These are phyloP conservation scores for Meganola albula DNA, from an alignment of 2,888 invertebrate genomes.

Conservation along the genomic window DNA sequence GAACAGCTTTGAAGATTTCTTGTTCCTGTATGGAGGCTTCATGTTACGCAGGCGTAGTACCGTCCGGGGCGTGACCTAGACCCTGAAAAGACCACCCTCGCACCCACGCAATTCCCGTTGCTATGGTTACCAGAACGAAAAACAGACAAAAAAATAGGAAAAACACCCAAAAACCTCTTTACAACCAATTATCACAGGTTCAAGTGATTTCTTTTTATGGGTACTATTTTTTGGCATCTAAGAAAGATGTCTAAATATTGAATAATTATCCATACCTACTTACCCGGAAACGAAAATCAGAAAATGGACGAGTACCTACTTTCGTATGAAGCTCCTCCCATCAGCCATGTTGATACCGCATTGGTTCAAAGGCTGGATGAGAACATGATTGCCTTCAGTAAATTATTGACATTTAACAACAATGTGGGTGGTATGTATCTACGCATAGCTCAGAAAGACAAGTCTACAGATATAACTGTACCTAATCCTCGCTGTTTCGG, in stretches of 20 bases:
- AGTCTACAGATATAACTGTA: too few species aligned
- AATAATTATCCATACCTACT: too few species aligned
- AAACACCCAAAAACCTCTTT: constrained; percentile 6
- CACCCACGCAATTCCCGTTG: constrained; percentile 58
- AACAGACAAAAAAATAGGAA: constrained; percentile 32
- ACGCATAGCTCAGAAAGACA: too few species aligned
- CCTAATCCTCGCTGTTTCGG: too few species aligned
- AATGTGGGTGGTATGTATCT: too few species aligned
- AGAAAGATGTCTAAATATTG: too few species aligned
- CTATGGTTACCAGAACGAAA: constrained; percentile 51
- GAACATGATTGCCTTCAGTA: constrained; percentile 41
- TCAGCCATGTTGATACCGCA: constrained; percentile 41
- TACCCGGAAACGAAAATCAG: constrained; percentile 40
- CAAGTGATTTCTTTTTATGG: too few species aligned
- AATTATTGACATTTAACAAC: constrained; percentile 49
- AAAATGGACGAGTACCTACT: constrained; percentile 44
- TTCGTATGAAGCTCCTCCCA: constrained; percentile 60
- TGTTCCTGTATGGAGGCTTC: constrained; percentile 42
- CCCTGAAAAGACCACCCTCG: constrained; percentile 71
- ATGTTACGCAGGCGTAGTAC: constrained; percentile 56
- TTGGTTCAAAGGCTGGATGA: constrained; percentile 57
- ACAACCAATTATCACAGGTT: too few species aligned
- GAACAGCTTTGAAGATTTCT: constrained; percentile 44
- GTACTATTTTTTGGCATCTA: too few species aligned
- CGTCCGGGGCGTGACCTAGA: constrained; percentile 76